A percentile compares a stretch with the other conserved stretches of the same genome.
These are phyloP conservation scores for Hedychridium roseum DNA, from an alignment of 2,888 invertebrate genomes.

Conservation along the genomic window DNA sequence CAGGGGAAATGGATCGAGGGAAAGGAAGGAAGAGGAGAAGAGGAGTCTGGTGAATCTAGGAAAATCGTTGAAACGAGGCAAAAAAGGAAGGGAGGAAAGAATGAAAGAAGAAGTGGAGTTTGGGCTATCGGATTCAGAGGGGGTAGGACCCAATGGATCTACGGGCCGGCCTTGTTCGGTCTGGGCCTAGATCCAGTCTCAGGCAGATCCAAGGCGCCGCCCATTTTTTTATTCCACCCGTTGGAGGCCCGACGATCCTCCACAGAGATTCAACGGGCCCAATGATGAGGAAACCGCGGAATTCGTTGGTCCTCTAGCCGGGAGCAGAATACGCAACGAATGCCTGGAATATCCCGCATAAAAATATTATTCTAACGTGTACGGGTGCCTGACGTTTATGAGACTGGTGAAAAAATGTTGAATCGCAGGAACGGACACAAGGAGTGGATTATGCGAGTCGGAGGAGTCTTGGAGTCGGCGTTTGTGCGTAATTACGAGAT, in stretches of 20 bases:
- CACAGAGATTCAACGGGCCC: conserved; percentile 9
- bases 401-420: too few relatives aligned
- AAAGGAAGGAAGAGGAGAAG: conserved; percentile 11
- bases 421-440: too few relatives aligned
- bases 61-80: too few relatives aligned
- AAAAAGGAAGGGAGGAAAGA: conserved; percentile 7
- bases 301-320: conserved; percentile 26
- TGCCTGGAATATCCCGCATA: too few relatives aligned
- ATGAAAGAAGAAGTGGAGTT: conserved; percentile 21
- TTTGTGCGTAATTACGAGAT: too few relatives aligned
- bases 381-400: too few relatives aligned
- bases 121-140: conserved; percentile 42
- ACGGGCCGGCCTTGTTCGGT: conserved; percentile 51
- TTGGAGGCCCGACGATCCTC: conserved; percentile 20
- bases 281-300: conserved; percentile 16
- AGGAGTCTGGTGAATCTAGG: too few relatives aligned
- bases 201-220: conserved; percentile 59
- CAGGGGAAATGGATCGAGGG: too few relatives aligned
- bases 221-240: conserved; percentile 59
- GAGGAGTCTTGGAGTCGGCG: too few relatives aligned
- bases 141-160: conserved; percentile 42
- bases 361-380: too few relatives aligned
- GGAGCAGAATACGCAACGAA: conserved; percentile 16
- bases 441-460: too few relatives aligned
- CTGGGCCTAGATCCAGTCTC: conserved; percentile 42